Conservation (phyloP, 2,888 invertebrate genomes). For the Mythimna ferrago region DNA sequence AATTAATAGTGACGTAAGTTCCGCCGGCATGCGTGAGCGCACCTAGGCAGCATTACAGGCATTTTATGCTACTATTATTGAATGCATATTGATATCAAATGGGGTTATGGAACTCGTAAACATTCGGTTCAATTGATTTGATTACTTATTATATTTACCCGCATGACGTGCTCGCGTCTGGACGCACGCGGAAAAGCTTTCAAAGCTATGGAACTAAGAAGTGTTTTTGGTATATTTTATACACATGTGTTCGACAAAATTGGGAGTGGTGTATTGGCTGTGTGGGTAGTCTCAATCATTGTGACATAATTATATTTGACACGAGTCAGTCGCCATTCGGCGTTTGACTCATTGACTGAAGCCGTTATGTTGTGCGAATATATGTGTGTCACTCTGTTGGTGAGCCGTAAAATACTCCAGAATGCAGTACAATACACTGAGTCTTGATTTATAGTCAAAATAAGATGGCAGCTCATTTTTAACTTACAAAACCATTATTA, state of each 20-base stretch:
- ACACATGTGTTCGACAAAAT: constrained; percentile 17
- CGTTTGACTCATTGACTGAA: too few species aligned
- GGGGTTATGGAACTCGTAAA: constrained; percentile 45
- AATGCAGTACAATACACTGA: too few species aligned
- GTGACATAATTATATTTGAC: too few species aligned
- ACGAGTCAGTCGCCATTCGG: too few species aligned
- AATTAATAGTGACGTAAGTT: constrained; percentile 63
- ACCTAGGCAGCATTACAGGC: constrained; percentile 42
- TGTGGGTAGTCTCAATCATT: too few species aligned
- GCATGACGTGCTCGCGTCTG: constrained; percentile 7
- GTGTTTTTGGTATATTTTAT: constrained; percentile 19
- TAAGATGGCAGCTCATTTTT: constrained; percentile 13
- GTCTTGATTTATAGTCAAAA: constrained; percentile 25
- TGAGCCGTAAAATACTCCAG: too few species aligned
- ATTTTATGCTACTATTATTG: constrained; percentile 63
- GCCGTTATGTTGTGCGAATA: too few species aligned
- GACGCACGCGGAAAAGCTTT: constrained; percentile 3
- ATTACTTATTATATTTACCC: constrained; percentile 25
- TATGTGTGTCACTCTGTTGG: too few species aligned
- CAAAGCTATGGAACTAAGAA: constrained; percentile 6
- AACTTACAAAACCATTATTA: constrained; percentile 13
- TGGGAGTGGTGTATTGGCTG: too few species aligned
- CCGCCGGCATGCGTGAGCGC: constrained; percentile 22
- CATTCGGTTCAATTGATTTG: constrained; percentile 43
- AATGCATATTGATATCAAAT: constrained; percentile 57